A percentile compares a stretch with the other conserved stretches of the same genome.
Evolutionary conservation across 2,888 invertebrate genomes (phyloP).

Genomic region (Trichacis sp.): DNA sequence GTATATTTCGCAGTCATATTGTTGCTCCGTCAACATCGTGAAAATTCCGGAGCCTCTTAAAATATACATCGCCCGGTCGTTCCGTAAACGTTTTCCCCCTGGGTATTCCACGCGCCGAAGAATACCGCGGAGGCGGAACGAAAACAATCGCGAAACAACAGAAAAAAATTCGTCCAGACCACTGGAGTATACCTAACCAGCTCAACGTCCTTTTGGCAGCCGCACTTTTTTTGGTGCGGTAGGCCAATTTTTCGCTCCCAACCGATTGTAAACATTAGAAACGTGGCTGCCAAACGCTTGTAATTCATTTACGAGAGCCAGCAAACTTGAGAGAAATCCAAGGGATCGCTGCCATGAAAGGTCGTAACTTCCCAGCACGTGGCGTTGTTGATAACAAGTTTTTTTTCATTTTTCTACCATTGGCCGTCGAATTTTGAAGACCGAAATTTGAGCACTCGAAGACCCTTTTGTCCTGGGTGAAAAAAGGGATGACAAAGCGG

Average conservation of each 20-base stretch:
- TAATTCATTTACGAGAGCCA: conserved; percentile 43
- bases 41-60: conserved; percentile 61
- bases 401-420: too few species aligned
- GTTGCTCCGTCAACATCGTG: conserved; percentile 56
- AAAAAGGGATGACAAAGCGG: too few species aligned
- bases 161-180: conserved; percentile 17
- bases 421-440: too few species aligned
- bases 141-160: conserved; percentile 12
- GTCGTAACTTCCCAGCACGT: neutral
- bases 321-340: conserved; percentile 40
- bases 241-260: conserved; percentile 65
- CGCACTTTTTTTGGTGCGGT: conserved; percentile 52
- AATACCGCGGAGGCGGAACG: conserved; percentile 2
- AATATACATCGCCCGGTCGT: conserved; percentile 60
- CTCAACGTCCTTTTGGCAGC: conserved; percentile 62
- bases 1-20: too few species aligned
- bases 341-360: conserved; percentile 12
- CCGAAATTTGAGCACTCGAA: too few species aligned
- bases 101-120: neutral
- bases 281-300: conserved; percentile 59
- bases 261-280: conserved; percentile 64
- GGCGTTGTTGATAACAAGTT: too few species aligned
- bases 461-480: too few species aligned
- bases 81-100: conserved; percentile 36
- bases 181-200: conserved; percentile 59